Conservation (phyloP, 2,797 vertebrate species). For the Eulemur coronatus region DNA sequence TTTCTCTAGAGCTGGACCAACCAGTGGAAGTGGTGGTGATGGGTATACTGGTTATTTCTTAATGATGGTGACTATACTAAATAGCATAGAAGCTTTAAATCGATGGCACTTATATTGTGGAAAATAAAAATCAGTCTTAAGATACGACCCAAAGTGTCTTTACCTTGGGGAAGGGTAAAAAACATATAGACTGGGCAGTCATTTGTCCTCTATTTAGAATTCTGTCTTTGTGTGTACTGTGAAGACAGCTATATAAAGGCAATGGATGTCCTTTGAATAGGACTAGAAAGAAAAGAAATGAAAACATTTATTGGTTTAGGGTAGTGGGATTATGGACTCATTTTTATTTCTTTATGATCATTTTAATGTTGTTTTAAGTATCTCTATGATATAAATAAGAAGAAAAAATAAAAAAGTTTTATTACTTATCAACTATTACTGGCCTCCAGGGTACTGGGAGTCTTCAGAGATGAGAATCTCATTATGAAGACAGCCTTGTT, state of each 20-base stretch:
- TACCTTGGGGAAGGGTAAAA: neutral
- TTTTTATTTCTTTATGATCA: constrained; percentile 63
- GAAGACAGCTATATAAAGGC: neutral
- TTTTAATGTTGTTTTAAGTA: constrained; percentile 65
- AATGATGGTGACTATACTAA: neutral
- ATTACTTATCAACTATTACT: constrained; percentile 50
- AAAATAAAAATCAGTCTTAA: neutral
- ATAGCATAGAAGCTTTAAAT: constrained; percentile 11
- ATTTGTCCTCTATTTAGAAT: neutral
- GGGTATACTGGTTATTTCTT: neutral
- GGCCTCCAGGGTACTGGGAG: constrained; percentile 28
- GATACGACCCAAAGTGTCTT: neutral
- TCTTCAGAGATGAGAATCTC: constrained; percentile 36
- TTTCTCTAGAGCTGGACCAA: neutral
- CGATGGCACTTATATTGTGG: neutral
- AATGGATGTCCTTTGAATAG: neutral
- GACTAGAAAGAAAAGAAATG: neutral
- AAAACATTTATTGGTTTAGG: constrained; percentile 25
- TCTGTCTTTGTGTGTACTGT: neutral
- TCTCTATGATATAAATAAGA: constrained; percentile 63
- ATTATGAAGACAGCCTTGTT: constrained; percentile 19
- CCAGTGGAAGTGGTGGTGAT: neutral
- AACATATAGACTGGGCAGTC: neutral
- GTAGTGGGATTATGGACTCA: neutral
- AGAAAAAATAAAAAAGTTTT: constrained; percentile 46